Conservation (phyloP, 2,113 vertebrate genomes). For the Malurus melanocephalus region DNA sequence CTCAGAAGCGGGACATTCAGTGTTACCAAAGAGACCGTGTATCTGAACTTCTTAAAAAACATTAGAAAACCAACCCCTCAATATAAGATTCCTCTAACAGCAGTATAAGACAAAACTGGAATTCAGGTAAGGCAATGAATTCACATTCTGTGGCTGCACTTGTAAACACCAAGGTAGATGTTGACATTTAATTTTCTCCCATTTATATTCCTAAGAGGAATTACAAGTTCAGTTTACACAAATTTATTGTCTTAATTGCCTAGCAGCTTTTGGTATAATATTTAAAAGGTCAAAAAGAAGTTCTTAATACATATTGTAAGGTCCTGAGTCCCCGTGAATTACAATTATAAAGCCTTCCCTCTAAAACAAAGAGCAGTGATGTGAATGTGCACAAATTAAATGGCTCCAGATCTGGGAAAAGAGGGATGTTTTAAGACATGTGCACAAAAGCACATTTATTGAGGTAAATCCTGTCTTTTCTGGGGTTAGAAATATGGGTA, state of each 20-base stretch:
- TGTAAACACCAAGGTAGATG: constrained; percentile 20
- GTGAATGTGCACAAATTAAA: not conserved
- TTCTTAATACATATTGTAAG: not conserved
- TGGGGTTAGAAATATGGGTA: not conserved
- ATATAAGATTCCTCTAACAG: not conserved
- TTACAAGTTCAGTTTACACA: not conserved
- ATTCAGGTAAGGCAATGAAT: not conserved
- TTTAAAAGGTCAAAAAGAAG: constrained; percentile 17
- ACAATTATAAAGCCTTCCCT: not conserved
- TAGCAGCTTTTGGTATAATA: not conserved
- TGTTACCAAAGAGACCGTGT: not conserved
- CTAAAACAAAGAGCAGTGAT: not conserved
- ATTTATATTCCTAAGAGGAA: constrained; percentile 22
- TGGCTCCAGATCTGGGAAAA: not conserved
- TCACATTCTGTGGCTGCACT: not conserved
- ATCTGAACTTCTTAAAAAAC: not conserved
- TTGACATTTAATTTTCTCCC: constrained; percentile 36
- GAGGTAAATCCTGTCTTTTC: not conserved
- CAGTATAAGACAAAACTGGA: not conserved
- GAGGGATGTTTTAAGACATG: not conserved
- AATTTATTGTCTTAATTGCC: constrained; percentile 32
- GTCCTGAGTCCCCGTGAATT: not conserved
- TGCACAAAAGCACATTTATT: not conserved
- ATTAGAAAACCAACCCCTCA: not conserved
- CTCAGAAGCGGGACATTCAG: not conserved